These are phyloP conservation scores for Prionailurus bengalensis DNA, from an alignment of 2,113 vertebrate genomes.

Conservation along the genomic window DNA sequence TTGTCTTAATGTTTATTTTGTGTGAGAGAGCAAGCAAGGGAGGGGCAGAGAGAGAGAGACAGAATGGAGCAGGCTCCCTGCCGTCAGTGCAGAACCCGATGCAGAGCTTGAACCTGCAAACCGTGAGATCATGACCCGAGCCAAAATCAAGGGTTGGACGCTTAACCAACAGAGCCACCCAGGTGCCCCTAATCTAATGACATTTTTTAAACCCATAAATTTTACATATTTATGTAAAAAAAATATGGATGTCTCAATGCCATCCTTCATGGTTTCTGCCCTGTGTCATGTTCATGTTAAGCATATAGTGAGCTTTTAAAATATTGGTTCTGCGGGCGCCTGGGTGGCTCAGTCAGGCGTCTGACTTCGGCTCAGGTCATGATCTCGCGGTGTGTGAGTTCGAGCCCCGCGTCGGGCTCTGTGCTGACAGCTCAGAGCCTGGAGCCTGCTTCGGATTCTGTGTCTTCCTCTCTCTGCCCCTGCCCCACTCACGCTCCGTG, in stretches of 20 bases:
- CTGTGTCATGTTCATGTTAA: not conserved
- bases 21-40: too few species aligned
- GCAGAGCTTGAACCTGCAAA: too few species aligned
- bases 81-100: too few species aligned
- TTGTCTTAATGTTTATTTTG: too few species aligned
- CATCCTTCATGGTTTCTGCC: not conserved
- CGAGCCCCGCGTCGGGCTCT: not conserved
- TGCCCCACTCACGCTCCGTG: not conserved
- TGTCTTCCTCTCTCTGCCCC: not conserved
- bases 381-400: not conserved
- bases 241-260: not conserved
- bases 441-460: not conserved
- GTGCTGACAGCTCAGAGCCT: too few species aligned
- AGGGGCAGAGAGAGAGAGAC: too few species aligned
- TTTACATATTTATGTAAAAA: not conserved
- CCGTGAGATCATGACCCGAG: too few species aligned
- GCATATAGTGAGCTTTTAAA: not conserved
- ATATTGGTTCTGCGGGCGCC: not conserved
- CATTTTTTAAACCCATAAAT: not conserved
- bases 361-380: not conserved
- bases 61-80: too few species aligned
- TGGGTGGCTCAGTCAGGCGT: not conserved
- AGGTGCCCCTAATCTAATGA: too few species aligned
- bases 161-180: too few species aligned
- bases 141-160: too few species aligned